Conservation (phyloP, 2,888 invertebrate species). For the Caenorhabditis becei region DNA sequence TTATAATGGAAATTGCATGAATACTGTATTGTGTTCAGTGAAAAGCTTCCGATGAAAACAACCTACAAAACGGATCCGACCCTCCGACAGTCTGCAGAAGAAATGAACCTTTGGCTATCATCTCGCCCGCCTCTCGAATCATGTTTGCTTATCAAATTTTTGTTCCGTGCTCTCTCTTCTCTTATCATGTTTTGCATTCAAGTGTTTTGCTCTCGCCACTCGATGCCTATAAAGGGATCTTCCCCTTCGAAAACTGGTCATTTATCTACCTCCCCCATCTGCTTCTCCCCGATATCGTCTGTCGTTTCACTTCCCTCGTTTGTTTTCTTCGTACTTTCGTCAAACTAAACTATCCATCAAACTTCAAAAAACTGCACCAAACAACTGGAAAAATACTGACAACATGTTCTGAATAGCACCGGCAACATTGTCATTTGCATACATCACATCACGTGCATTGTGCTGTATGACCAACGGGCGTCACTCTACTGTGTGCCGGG, state of each 20-base stretch:
- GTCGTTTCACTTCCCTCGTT: not conserved
- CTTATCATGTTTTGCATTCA: slow-evolving; percentile 44
- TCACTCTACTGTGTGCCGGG: slow-evolving; percentile 23
- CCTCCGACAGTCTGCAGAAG: not conserved
- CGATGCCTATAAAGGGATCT: slow-evolving; percentile 20
- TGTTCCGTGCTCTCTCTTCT: not conserved
- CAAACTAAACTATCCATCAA: not conserved
- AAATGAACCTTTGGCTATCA: not conserved
- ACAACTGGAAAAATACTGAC: not conserved
- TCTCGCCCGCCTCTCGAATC: not conserved
- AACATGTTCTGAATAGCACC: not conserved
- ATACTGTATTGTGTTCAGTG: not conserved
- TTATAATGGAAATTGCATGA: not conserved
- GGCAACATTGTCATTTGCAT: slow-evolving; percentile 13
- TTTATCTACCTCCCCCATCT: slow-evolving; percentile 33
- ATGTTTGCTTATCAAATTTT: slow-evolving; percentile 44
- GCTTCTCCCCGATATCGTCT: slow-evolving; percentile 5
- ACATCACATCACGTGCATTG: slow-evolving; percentile 3
- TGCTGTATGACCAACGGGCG: slow-evolving; percentile 11
- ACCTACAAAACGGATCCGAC: too few species aligned
- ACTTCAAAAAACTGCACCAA: slow-evolving; percentile 12
- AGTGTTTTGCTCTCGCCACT: slow-evolving; percentile 22
- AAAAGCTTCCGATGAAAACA: too few species aligned
- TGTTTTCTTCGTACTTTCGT: slow-evolving; percentile 3
- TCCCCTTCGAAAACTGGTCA: slow-evolving; percentile 28